Percentiles rank a stretch among this genome's conserved stretches.
phyloP scores from a whole-genome alignment of 1,140 invertebrate genomes.

The Tetranychus cinnabarinus region DNA sequence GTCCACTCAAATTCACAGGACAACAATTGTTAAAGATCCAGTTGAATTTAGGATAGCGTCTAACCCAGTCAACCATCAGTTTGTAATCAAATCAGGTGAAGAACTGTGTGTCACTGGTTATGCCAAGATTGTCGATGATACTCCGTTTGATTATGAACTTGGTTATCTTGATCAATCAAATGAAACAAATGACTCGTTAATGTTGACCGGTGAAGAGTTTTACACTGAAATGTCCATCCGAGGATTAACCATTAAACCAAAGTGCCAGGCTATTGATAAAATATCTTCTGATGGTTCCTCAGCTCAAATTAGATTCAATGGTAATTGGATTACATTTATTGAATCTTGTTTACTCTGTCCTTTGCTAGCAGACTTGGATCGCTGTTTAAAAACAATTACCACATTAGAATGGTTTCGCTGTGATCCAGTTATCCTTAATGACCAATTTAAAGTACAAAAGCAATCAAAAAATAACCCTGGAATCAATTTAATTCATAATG shows the following conservation, averaged over 20 bases:
- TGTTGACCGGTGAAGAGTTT: background rate
- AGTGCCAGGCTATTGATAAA: background rate
- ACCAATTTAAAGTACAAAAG: background rate
- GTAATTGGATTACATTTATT: background rate
- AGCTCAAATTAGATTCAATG: background rate
- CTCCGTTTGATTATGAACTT: background rate
- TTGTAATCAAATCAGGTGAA: conserved; percentile 69
- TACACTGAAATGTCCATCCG: background rate
- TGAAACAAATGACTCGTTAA: background rate
- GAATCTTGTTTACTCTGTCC: background rate
- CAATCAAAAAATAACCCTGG: too few relatives aligned
- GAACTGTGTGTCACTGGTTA: background rate
- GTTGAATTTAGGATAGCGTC: conserved; percentile 68
- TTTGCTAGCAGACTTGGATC: background rate
- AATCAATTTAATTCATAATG: too few relatives aligned
- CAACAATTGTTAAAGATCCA: conserved; percentile 43
- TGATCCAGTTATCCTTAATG: background rate
- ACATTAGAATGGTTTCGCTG: background rate
- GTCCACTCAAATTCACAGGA: conserved; percentile 66
- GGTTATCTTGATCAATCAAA: background rate
- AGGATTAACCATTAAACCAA: background rate
- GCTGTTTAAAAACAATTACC: background rate
- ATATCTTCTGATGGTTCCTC: background rate
- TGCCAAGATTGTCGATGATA: background rate
- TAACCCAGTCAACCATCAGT: conserved; percentile 58